phyloP scores from a whole-genome alignment of 2,113 vertebrate genomes.

The Sturnira hondurensis region DNA sequence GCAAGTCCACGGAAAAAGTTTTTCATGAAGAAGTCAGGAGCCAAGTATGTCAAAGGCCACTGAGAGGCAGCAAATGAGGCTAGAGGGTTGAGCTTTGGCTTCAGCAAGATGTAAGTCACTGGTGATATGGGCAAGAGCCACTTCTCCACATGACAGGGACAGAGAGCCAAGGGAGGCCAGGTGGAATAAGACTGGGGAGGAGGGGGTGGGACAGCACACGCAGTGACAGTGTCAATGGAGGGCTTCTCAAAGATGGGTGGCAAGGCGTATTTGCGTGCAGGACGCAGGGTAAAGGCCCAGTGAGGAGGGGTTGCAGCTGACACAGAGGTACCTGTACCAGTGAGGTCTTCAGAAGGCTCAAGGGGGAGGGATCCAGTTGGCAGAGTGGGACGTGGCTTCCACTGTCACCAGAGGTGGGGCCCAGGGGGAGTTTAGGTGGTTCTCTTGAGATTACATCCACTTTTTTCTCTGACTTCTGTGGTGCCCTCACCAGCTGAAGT shows the following conservation, averaged over 20 bases:
- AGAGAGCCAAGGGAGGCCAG: background rate
- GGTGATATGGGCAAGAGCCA: background rate
- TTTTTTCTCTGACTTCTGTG: background rate
- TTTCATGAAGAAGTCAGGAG: background rate
- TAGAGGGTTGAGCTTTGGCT: background rate
- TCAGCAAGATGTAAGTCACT: background rate
- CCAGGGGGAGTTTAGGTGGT: too few species aligned
- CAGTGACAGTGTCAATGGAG: background rate
- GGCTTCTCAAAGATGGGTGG: background rate
- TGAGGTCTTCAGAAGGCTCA: fast-evolving
- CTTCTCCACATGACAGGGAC: background rate
- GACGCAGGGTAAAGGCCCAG: background rate
- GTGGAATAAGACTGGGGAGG: fast-evolving
- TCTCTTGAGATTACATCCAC: background rate
- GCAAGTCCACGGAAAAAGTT: background rate
- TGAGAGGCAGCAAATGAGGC: background rate
- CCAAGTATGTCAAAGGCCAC: background rate
- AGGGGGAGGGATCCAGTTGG: too few species aligned
- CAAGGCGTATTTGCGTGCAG: background rate
- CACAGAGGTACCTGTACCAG: background rate
- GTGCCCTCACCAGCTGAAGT: background rate
- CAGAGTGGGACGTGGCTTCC: background rate
- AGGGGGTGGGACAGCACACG: background rate
- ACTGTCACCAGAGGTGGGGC: background rate
- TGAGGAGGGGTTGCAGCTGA: background rate